These are phyloP conservation scores for Drosophila borborema DNA, from an alignment of 2,888 invertebrate genomes.

Conservation along the genomic window DNA sequence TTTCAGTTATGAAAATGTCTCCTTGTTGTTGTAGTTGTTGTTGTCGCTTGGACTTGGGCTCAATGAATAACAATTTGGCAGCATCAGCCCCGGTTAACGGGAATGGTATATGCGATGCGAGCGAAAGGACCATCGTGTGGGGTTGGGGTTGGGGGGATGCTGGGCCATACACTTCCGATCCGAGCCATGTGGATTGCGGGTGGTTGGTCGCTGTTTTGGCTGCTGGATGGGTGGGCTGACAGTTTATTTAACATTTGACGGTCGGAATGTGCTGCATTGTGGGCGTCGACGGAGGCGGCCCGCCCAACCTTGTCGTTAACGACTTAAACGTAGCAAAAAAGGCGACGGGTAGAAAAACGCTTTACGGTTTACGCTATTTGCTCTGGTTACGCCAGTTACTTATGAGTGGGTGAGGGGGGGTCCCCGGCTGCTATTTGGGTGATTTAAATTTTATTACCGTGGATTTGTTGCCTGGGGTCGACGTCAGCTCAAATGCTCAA, in stretches of 20 bases:
- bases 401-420: constrained; percentile 3
- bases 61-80: constrained; percentile 74
- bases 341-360: constrained; percentile 51
- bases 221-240: constrained; percentile 21
- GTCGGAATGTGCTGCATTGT: constrained; percentile 35
- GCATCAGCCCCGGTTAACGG: constrained; percentile 30
- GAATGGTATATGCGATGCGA: constrained; percentile 57
- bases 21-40: neutral
- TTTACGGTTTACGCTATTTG: constrained; percentile 50
- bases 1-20: constrained; percentile 20
- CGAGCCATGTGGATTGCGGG: neutral
- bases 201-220: constrained; percentile 10
- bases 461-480: constrained; percentile 63
- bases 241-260: constrained; percentile 60
- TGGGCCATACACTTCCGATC: constrained; percentile 7
- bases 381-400: constrained; percentile 47
- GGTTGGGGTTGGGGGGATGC: constrained; percentile 49
- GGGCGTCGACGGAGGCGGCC: constrained; percentile 54
- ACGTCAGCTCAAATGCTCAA: constrained; percentile 15
- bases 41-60: constrained; percentile 21
- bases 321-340: constrained; percentile 56
- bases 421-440: constrained; percentile 56
- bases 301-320: constrained; percentile 64
- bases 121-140: constrained; percentile 18
- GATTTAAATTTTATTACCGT: constrained; percentile 83